phyloP scores from a whole-genome alignment of 2,797 vertebrate species.

The Myotis planiceps region DNA sequence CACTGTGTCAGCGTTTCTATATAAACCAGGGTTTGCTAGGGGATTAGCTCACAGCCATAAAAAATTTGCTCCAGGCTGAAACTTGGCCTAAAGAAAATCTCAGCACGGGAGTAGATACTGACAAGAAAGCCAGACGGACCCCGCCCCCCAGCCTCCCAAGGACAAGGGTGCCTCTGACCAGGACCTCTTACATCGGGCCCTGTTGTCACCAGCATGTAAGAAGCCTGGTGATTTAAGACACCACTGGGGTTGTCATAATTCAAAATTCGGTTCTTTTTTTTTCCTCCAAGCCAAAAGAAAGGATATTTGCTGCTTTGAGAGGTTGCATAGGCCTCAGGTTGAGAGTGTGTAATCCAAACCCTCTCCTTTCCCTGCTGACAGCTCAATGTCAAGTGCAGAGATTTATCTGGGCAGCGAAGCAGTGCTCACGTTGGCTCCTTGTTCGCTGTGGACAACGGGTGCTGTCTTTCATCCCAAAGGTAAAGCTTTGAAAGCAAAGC shows the following conservation, averaged over 20 bases:
- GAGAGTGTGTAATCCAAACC: background rate
- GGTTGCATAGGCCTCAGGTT: background rate
- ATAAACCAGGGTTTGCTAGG: slow-evolving; percentile 85
- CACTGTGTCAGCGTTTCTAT: slow-evolving; percentile 87
- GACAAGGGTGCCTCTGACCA: slow-evolving; percentile 65
- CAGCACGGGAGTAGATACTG: slow-evolving; percentile 75
- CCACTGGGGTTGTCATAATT: slow-evolving; percentile 66
- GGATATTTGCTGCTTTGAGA: slow-evolving; percentile 44
- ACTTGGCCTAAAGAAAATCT: slow-evolving; percentile 85
- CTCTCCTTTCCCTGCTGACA: background rate
- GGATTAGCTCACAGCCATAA: slow-evolving; percentile 88
- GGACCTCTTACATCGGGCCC: slow-evolving; percentile 47
- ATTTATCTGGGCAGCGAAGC: background rate
- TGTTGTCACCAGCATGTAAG: slow-evolving; percentile 71
- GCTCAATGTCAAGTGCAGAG: background rate
- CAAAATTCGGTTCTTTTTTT: slow-evolving; percentile 50
- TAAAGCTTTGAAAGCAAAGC: background rate
- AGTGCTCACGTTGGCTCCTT: fast-evolving
- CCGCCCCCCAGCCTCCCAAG: slow-evolving; percentile 56
- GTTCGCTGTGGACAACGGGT: background rate
- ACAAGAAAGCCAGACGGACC: slow-evolving; percentile 75
- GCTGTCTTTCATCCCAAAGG: background rate
- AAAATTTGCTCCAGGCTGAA: slow-evolving; percentile 87
- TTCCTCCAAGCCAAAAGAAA: slow-evolving; percentile 50
- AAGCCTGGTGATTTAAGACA: slow-evolving; percentile 73